Percentiles rank a stretch among this genome's conserved stretches.
Evolutionary conservation across 2,113 vertebrate species (phyloP).

Genomic region (Brachirus orientalis): DNA sequence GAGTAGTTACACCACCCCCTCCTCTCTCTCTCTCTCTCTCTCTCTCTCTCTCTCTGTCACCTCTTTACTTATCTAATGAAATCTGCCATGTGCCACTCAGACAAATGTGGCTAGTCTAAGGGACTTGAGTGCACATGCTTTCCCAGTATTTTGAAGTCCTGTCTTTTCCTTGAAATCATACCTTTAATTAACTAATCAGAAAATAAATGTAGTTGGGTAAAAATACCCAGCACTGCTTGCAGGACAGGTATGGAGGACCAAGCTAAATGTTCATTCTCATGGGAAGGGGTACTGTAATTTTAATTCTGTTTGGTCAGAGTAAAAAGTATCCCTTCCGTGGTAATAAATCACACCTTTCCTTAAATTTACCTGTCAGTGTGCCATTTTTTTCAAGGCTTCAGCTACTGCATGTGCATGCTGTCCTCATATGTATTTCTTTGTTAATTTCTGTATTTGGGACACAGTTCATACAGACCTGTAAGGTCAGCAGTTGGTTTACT

Average conservation of each 20-base stretch:
- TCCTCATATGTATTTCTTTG: neutral
- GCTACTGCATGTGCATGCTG: conserved; percentile 10
- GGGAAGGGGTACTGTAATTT: conserved; percentile 79
- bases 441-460: conserved; percentile 14
- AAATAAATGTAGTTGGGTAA: conserved; percentile 74
- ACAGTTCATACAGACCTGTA: neutral
- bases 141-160: conserved; percentile 57
- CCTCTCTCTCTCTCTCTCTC: conserved; percentile 23
- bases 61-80: conserved; percentile 62
- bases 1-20: conserved; percentile 57
- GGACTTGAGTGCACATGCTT: conserved; percentile 41
- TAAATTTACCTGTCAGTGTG: conserved; percentile 79
- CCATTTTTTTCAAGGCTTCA: conserved; percentile 60
- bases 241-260: conserved; percentile 57
- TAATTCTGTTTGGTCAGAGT: conserved; percentile 84
- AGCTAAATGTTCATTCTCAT: conserved; percentile 62
- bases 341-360: conserved; percentile 82
- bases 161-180: conserved; percentile 74
- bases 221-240: conserved; percentile 65
- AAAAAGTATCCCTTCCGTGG: conserved; percentile 73
- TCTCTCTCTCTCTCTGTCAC: conserved; percentile 36
- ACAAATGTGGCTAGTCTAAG: conserved; percentile 35
- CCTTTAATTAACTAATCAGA: conserved; percentile 79
- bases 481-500: conserved; percentile 17
- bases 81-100: conserved; percentile 43